A percentile compares a stretch with the other conserved stretches of the same genome.
Evolutionary conservation across 2,888 invertebrate genomes (phyloP).

Genomic region (Harpagoxenus sublaevis): DNA sequence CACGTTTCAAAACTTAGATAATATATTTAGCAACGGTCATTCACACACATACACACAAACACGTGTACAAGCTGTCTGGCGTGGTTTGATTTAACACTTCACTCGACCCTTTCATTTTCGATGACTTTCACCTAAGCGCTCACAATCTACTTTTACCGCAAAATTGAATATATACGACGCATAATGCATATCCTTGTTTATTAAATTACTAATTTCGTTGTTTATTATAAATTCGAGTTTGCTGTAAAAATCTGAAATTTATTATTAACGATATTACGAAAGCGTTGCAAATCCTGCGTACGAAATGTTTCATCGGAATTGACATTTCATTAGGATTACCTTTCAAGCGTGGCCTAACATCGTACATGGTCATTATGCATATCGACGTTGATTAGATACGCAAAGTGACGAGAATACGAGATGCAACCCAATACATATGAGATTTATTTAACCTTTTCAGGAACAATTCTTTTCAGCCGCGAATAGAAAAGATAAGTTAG

Average conservation of each 20-base stretch:
- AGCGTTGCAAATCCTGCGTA: conserved; percentile 28
- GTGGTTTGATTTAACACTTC: conserved; percentile 61
- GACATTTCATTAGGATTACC: conserved; percentile 51
- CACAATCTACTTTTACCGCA: conserved; percentile 60
- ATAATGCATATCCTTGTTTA: conserved; percentile 45
- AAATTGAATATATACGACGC: conserved; percentile 49
- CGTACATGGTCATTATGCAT: conserved; percentile 44
- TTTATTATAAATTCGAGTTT: conserved; percentile 21
- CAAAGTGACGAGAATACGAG: conserved; percentile 30
- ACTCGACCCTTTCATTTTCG: conserved; percentile 63
- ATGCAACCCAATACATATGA: conserved; percentile 33
- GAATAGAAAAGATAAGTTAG: conserved; percentile 6
- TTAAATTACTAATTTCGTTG: conserved; percentile 1
- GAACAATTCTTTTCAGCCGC: neutral
- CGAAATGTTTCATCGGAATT: conserved; percentile 26
- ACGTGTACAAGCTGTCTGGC: conserved; percentile 18
- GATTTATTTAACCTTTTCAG: conserved; percentile 47
- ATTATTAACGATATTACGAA: conserved; percentile 43
- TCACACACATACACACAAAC: neutral
- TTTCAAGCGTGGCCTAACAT: conserved; percentile 27
- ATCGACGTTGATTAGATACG: conserved; percentile 29
- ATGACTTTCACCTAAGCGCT: conserved; percentile 66
- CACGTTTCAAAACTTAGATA: conserved; percentile 41
- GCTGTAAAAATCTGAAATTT: neutral
- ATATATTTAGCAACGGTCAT: conserved; percentile 27